These are phyloP conservation scores for Leptopilina syphax DNA, from an alignment of 2,888 invertebrate genomes.

Conservation along the genomic window DNA sequence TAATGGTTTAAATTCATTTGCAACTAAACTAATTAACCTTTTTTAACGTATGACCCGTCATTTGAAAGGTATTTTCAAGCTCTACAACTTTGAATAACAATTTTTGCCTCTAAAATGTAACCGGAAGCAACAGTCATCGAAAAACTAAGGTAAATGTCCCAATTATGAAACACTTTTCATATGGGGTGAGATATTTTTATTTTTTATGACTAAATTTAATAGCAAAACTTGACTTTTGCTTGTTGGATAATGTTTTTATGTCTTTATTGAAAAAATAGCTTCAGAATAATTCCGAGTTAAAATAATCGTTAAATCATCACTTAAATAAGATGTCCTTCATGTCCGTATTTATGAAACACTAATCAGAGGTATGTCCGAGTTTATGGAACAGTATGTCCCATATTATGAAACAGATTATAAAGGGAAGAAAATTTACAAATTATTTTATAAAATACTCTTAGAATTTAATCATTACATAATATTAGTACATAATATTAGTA, in stretches of 20 bases:
- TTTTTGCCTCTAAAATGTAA: too few relatives aligned
- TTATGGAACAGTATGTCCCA: conserved; percentile 9
- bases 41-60: too few relatives aligned
- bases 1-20: too few relatives aligned
- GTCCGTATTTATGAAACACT: conserved; percentile 7
- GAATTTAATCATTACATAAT: background rate
- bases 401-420: conserved; percentile 40
- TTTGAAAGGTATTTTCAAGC: too few relatives aligned
- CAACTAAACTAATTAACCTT: too few relatives aligned
- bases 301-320: background rate
- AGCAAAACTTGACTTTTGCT: background rate
- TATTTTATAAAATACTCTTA: background rate
- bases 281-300: background rate
- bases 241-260: background rate
- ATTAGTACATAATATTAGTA: too few relatives aligned
- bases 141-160: too few relatives aligned
- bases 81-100: too few relatives aligned
- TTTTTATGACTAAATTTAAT: background rate
- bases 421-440: conserved; percentile 12
- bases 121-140: too few relatives aligned
- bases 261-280: background rate
- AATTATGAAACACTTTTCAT: too few relatives aligned
- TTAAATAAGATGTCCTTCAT: background rate
- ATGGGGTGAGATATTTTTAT: background rate
- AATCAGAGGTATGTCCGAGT: background rate